A percentile compares a stretch with the other conserved stretches of the same genome.
Conservation (phyloP, 2,113 vertebrate species). For the Campylomormyrus numenius region DNA sequence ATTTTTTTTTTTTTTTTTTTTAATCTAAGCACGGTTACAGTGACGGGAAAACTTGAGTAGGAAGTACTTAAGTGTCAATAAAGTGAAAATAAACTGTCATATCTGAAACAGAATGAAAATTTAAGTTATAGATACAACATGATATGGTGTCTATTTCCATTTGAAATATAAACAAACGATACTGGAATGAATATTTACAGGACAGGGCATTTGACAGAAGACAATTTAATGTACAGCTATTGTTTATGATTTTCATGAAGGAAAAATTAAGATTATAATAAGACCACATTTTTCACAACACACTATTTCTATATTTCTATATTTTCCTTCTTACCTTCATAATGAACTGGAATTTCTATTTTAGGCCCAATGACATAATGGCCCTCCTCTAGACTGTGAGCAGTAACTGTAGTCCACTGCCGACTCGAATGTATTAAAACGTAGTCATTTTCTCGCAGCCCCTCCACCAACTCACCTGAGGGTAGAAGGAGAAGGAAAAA, state of each 20-base stretch:
- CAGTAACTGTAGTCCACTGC: conserved; percentile 97
- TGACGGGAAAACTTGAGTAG: neutral
- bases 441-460: conserved; percentile 88
- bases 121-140: neutral
- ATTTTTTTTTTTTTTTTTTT: neutral
- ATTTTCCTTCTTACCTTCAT: conserved; percentile 76
- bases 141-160: neutral
- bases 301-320: neutral
- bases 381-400: conserved; percentile 95
- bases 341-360: conserved; percentile 98
- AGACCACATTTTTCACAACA: neutral
- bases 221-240: neutral
- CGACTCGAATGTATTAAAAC: conserved; percentile 96
- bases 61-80: neutral
- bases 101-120: neutral
- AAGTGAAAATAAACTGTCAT: neutral
- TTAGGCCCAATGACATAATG: conserved; percentile 98
- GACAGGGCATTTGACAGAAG: neutral
- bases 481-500: conserved; percentile 29
- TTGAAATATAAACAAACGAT: neutral
- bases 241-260: neutral
- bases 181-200: neutral
- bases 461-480: conserved; percentile 84
- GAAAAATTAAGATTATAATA: neutral
- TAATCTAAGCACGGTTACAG: neutral